Base-by-base conservation (phyloP, 2,888 invertebrate species). In the Operophtera brumata region DNA sequence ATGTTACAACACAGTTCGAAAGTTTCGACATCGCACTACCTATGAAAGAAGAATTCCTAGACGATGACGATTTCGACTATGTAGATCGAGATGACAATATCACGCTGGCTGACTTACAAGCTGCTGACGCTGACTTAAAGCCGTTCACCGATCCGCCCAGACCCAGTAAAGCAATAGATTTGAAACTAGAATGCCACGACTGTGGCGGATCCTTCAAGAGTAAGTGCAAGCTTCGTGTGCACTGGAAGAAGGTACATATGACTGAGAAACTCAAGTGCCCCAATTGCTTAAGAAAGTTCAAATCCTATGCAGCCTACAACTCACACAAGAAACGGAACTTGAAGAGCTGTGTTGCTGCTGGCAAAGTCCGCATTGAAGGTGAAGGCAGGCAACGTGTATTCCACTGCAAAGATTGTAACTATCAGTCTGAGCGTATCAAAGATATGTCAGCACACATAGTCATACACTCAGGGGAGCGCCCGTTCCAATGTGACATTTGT, bases 401-500 rank as follows among this genome's bases (percentile, higher is more conserved):
- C 28, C 47, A 66, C 42, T 67, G 65, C 7, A 80, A 74, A 41
- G 70, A 78, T 13, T 89, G 89, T 61, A 49, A 64, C 9, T 84
- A 84, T 30, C 73, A 69, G n/a, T 69, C 80, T 0, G 61, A 37
- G 11, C 64, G 78, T 30, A 58, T 76, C 1, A 82, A 82, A 57
- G 79, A 80, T 54, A 73, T 86, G 10, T 61, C 70, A 7, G 58
- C 71, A 0, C 88, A 89, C 61, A 63, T 73, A 6, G 64, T 73
- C 0, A 71, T 61, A 20, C 88, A 88, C 44, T 80, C 70, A 0
- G 86, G 88, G 0, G 80, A 80, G 1, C 64, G 74, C n/a, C 81
- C 82, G 0, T 82, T 48, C 48, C 51, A 71, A 47, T 88, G 88
- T 61, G 65, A 77, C 1, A 56, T 78, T 13, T 89, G 88, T 50